phyloP scores from a whole-genome alignment of 2,113 vertebrate species.

The Antennarius striatus region DNA sequence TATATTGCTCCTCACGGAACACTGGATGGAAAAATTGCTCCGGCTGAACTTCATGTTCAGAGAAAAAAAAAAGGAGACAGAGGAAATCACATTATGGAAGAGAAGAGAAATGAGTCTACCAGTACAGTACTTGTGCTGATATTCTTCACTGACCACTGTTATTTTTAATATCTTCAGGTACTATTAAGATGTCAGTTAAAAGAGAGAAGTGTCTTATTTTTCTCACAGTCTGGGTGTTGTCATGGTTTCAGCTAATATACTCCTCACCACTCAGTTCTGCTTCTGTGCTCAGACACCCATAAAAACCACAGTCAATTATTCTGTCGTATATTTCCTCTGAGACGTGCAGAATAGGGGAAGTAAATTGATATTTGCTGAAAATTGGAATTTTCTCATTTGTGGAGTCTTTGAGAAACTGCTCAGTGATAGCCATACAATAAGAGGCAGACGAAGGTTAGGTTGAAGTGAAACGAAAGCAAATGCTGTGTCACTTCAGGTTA shows the following conservation, averaged over 20 bases:
- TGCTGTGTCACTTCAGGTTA: conserved; percentile 41
- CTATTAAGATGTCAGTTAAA: conserved; percentile 15
- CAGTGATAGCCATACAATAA: conserved; percentile 4
- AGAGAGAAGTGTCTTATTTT: conserved; percentile 3
- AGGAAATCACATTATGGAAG: conserved; percentile 1
- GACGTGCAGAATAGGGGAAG: conserved; percentile 44
- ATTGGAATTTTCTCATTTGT: conserved; percentile 59
- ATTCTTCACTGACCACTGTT: too few species aligned
- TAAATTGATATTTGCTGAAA: conserved; percentile 58
- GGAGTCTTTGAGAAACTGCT: conserved; percentile 42
- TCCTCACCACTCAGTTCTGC: conserved; percentile 10
- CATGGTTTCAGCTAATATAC: conserved; percentile 27
- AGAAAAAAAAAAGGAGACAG: background rate
- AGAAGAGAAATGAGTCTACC: background rate
- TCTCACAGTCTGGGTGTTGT: conserved; percentile 14
- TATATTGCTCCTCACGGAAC: conserved; percentile 1
- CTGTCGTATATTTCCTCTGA: conserved; percentile 60
- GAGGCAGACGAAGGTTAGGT: conserved; percentile 37
- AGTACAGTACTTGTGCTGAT: background rate
- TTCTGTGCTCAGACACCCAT: conserved; percentile 44
- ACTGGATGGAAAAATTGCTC: background rate
- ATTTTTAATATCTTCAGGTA: conserved; percentile 13
- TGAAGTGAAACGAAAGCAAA: conserved; percentile 48
- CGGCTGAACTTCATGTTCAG: conserved; percentile 9
- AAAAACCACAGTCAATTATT: conserved; percentile 53